These are phyloP conservation scores for Heliothis peltigera DNA, from an alignment of 2,888 invertebrate genomes.

Conservation along the genomic window DNA sequence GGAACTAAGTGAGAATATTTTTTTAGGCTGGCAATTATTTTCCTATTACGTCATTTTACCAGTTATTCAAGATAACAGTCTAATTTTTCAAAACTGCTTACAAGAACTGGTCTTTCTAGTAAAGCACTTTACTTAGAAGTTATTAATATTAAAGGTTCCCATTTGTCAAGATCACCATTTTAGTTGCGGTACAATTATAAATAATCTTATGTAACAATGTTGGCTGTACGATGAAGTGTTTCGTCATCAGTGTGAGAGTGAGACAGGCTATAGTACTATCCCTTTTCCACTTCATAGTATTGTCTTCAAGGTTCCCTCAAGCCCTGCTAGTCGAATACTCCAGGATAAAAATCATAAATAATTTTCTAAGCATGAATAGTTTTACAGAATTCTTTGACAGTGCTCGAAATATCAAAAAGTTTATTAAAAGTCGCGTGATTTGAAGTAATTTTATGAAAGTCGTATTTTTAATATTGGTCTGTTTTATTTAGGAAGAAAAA, in stretches of 20 bases:
- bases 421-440: neutral
- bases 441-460: too few species aligned
- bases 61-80: too few species aligned
- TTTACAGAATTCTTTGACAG: constrained; percentile 39
- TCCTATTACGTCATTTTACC: too few species aligned
- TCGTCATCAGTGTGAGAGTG: neutral
- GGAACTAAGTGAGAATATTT: too few species aligned
- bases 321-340: constrained; percentile 70
- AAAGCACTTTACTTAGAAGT: neutral
- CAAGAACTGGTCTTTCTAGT: neutral
- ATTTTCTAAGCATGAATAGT: neutral
- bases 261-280: neutral
- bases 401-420: neutral
- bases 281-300: neutral
- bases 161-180: neutral
- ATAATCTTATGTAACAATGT: constrained; percentile 31
- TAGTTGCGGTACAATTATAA: constrained; percentile 36
- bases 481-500: too few species aligned
- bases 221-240: constrained; percentile 47
- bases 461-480: too few species aligned
- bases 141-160: neutral
- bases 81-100: too few species aligned
- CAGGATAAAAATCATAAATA: constrained; percentile 35
- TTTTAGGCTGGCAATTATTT: too few species aligned
- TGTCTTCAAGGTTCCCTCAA: constrained; percentile 12